Base-by-base conservation (phyloP, 37 sponge, comb jelly and placozoan genomes). In the Eunapius fragilis region DNA sequence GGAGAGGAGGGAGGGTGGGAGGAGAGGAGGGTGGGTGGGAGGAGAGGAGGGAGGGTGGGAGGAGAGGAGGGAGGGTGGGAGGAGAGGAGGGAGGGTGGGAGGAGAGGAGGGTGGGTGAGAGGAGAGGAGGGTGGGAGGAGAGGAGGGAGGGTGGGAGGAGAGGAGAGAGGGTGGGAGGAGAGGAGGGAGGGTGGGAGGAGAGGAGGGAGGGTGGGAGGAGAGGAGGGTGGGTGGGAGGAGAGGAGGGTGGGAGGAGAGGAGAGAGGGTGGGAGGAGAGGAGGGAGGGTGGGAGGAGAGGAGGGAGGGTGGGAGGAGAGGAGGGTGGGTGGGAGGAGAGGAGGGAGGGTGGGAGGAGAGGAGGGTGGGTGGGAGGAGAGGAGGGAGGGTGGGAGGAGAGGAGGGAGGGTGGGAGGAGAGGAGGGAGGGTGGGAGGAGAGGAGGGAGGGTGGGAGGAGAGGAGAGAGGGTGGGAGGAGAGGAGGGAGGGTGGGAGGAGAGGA, bases 361-460 rank as follows among this genome's bases (percentile, higher is more conserved):
- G 27, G 73, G 71, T 11, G 71, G 71, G 71, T 11, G 71, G 71
- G 71, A 70, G 71, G 71, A 10, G 9, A 10, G 71, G 71, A 70
- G 71, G 71, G 71, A 70, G 71, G 71, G 71, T 11, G 41, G 27
- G 67, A 67, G 67, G 49, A 32, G 58, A 48, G 30, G 67, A 79
- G 31, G 67, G 80, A 58, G 11, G 30, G 80, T n/a, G 80, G 67
- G 67, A 48, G 80, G 31, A 67, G 49, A 6, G n/a, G 30, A 26
- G 58, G 30, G 26, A 79, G 80, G 67, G 67, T 34, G 31, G 11
- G 30, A 14, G 67, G 14, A 14, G 58, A 48, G 80, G 28, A 58
- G 41, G 80, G 45, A 79, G 80, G 67, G 26, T 50, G 67, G 80
- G 67, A 67, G 41, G 80, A 48, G 58, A 48, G 67, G 30, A 27